Conservation (phyloP, 2,113 vertebrate species). For the Otocyon megalotis region DNA sequence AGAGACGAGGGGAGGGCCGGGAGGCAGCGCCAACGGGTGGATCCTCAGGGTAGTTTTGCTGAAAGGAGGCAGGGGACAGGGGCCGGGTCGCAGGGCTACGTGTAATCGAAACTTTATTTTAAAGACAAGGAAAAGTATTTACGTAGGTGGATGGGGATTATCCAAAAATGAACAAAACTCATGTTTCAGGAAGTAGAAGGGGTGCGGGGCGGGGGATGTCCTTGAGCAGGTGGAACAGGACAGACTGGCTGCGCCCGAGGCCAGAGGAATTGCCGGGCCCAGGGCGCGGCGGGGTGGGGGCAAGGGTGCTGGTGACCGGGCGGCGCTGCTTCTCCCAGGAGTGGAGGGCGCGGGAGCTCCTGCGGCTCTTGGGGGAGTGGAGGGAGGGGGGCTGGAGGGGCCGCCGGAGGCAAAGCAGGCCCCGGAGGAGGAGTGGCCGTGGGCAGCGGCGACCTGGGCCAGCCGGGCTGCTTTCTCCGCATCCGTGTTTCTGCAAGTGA, state of each 20-base stretch:
- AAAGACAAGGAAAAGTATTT: background rate
- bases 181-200: background rate
- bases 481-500: no score
- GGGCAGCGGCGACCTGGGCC: no score
- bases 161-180: background rate
- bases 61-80: background rate
- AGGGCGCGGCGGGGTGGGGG: background rate
- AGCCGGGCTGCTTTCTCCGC: no score
- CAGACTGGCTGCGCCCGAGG: accelerated
- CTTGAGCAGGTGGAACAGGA: background rate
- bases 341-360: no score
- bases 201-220: accelerated
- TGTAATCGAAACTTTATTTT: background rate
- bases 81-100: no score
- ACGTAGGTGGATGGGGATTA: background rate
- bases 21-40: background rate
- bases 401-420: background rate
- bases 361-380: background rate
- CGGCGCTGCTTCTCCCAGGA: background rate
- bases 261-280: background rate
- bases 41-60: no score
- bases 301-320: background rate
- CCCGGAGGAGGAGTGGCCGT: background rate
- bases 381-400: no score
- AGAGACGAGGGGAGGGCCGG: no score